phyloP scores from a whole-genome alignment of 53 echinoderm and acorn worm species.

The Mesocentrotus franciscanus region DNA sequence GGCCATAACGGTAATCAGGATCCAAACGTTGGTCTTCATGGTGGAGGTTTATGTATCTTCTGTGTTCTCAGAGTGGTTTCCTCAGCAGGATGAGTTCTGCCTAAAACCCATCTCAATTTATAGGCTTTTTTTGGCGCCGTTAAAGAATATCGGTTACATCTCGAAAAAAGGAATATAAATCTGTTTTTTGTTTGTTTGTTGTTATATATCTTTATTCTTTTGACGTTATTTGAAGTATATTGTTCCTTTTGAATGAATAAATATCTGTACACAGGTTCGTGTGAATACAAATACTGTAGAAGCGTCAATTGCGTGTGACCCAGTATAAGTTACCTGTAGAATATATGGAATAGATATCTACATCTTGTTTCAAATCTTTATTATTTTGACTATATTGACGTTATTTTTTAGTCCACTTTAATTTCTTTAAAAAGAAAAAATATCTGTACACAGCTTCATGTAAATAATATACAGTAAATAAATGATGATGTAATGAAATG shows the following conservation, averaged over 20 bases:
- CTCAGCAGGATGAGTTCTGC: neutral
- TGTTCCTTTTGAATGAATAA: neutral
- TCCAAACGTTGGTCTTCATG: neutral
- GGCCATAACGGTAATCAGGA: neutral
- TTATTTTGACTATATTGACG: no score
- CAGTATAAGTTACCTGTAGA: no score
- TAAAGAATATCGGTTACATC: neutral
- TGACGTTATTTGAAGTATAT: neutral
- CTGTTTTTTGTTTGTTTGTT: neutral
- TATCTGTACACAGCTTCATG: neutral
- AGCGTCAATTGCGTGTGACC: no score
- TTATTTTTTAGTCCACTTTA: no score
- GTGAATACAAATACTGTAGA: no score
- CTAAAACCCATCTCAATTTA: neutral
- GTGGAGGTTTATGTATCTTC: neutral
- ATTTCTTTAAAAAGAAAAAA: no score
- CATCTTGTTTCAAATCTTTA: no score
- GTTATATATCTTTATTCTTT: neutral
- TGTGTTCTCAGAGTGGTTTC: neutral
- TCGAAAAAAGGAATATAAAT: neutral
- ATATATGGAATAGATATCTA: no score
- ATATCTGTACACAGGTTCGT: neutral
- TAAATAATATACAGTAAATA: neutral
- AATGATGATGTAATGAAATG: neutral
- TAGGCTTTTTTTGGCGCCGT: neutral